These are phyloP conservation scores for Anolis apletophallus DNA, from an alignment of 2,797 vertebrate genomes.

Conservation along the genomic window DNA sequence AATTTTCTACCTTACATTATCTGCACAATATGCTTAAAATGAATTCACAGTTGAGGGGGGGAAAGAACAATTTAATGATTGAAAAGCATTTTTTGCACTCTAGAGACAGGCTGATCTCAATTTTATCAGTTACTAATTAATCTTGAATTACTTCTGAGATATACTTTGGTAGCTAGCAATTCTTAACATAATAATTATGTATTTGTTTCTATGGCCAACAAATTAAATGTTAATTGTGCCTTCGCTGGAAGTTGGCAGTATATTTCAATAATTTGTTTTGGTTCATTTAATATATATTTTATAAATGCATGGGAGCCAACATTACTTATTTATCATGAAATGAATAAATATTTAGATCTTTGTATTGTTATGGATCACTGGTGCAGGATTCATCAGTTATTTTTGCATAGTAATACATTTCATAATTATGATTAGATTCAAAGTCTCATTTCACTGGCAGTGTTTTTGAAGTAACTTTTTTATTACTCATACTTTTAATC, in stretches of 20 bases:
- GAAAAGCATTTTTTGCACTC: constrained; percentile 30
- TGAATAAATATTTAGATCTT: constrained; percentile 36
- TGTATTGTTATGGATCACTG: constrained; percentile 49
- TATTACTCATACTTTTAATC: not conserved
- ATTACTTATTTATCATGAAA: constrained; percentile 19
- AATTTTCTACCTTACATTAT: constrained; percentile 20
- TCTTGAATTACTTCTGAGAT: constrained; percentile 30
- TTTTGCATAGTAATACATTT: constrained; percentile 13
- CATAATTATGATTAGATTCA: not conserved
- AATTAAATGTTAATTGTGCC: constrained; percentile 29
- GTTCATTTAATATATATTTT: constrained; percentile 36
- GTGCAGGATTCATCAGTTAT: not conserved
- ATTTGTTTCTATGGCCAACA: constrained; percentile 25
- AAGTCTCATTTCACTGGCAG: not conserved
- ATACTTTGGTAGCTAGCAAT: constrained; percentile 10
- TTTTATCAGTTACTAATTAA: constrained; percentile 31
- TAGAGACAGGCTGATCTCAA: constrained; percentile 14
- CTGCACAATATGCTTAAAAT: constrained; percentile 29
- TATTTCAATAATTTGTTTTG: constrained; percentile 32
- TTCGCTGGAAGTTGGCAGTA: constrained; percentile 11
- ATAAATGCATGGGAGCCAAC: not conserved
- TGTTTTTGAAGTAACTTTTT: not conserved
- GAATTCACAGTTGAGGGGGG: constrained; percentile 3
- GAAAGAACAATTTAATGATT: constrained; percentile 38
- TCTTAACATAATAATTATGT: constrained; percentile 41